Evolutionary conservation across 2,113 vertebrate species (phyloP).

Genomic region (Rhinoptilus africanus): DNA sequence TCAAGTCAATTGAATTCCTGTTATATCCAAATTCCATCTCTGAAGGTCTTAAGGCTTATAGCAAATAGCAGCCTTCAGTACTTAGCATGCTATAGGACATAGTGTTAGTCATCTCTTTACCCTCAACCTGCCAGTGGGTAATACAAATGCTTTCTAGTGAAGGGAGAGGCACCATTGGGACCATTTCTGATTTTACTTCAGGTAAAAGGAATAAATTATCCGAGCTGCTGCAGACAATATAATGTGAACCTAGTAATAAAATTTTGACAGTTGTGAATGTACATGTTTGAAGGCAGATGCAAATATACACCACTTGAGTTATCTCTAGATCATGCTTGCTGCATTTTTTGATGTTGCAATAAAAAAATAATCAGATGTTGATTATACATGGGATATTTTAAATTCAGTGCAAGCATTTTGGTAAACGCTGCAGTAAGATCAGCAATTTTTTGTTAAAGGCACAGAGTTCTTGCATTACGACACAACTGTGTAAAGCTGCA

Average conservation of each 20-base stretch:
- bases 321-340: background rate
- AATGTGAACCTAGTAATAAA: background rate
- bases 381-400: background rate
- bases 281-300: background rate
- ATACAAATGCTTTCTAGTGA: background rate
- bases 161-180: background rate
- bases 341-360: background rate
- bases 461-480: background rate
- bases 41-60: background rate
- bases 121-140: background rate
- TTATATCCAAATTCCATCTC: background rate
- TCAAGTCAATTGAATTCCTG: background rate
- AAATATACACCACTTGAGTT: background rate
- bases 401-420: background rate
- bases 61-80: background rate
- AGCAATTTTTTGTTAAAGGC: background rate
- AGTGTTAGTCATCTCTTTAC: background rate
- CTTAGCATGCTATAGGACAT: background rate
- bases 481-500: background rate
- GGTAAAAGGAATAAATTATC: background rate
- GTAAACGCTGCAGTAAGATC: background rate
- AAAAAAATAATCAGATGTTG: background rate
- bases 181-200: background rate
- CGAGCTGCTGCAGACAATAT: background rate
- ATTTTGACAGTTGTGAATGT: background rate